Conservation (phyloP, 2,797 vertebrate genomes). For the Enteromius unitaeniatus region DNA sequence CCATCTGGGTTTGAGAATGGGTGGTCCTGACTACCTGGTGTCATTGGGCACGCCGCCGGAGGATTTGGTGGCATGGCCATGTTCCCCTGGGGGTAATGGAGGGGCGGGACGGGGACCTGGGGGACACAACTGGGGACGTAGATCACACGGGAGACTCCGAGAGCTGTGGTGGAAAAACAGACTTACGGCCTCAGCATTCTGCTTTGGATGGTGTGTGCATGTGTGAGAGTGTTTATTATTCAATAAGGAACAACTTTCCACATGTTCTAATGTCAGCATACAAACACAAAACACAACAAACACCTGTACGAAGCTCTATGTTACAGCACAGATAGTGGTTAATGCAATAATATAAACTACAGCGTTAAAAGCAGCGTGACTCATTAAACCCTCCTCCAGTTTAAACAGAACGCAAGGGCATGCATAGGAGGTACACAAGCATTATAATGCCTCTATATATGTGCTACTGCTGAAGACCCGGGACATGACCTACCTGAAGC, state of each 20-base stretch:
- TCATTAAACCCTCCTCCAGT: conserved; percentile 15
- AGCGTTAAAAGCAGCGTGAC: not conserved
- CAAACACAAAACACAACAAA: conserved; percentile 38
- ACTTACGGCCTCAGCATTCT: conserved; percentile 66
- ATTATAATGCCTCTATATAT: conserved; percentile 1
- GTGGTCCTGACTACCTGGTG: conserved; percentile 86
- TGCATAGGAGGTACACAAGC: conserved; percentile 21
- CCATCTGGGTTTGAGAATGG: conserved; percentile 11
- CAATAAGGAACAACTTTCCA: conserved; percentile 47
- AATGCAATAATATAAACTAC: conserved; percentile 23
- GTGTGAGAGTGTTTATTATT: conserved; percentile 43
- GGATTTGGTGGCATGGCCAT: conserved; percentile 80
- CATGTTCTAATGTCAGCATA: not conserved
- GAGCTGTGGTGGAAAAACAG: conserved; percentile 88
- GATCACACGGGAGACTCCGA: conserved; percentile 89
- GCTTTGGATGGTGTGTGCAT: conserved; percentile 53
- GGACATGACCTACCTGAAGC: conserved; percentile 87
- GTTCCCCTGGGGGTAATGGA: conserved; percentile 82
- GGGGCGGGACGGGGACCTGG: conserved; percentile 84
- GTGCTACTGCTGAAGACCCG: not conserved
- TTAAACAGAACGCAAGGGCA: not conserved
- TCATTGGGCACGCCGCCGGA: conserved; percentile 88
- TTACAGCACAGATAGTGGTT: conserved; percentile 22
- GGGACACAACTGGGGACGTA: conserved; percentile 87
- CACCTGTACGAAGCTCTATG: not conserved